These are phyloP conservation scores for Sebastes diaconus DNA, from an alignment of 2,797 vertebrate species.

Conservation along the genomic window DNA sequence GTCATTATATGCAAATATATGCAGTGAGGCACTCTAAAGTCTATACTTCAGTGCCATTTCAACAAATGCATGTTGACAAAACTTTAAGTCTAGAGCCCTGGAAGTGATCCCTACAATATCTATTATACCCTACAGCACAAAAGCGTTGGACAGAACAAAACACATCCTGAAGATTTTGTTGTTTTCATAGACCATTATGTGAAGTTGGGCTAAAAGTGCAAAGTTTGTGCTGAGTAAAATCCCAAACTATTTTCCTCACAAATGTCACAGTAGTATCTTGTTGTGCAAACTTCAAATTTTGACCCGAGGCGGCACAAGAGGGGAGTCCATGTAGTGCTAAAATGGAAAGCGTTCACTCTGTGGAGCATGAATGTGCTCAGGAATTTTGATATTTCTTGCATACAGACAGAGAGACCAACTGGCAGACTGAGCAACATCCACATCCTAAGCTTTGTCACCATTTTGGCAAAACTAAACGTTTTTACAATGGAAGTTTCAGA, in stretches of 20 bases:
- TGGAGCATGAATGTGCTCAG: accelerated
- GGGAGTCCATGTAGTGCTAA: neutral
- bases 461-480: neutral
- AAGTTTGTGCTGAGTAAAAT: neutral
- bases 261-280: neutral
- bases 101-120: neutral
- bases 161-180: neutral
- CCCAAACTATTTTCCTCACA: neutral
- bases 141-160: neutral
- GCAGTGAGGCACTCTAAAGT: neutral
- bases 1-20: neutral
- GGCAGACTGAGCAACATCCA: neutral
- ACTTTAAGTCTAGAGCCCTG: neutral
- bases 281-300: neutral
- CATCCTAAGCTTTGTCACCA: neutral
- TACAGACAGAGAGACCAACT: no score
- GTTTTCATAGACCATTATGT: neutral
- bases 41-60: neutral
- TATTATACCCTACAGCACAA: neutral
- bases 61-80: neutral
- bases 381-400: neutral
- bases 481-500: neutral
- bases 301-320: neutral
- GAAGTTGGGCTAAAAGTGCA: neutral
- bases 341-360: neutral